phyloP scores from a whole-genome alignment of 1,140 invertebrate genomes.

The Hycleus cichorii region DNA sequence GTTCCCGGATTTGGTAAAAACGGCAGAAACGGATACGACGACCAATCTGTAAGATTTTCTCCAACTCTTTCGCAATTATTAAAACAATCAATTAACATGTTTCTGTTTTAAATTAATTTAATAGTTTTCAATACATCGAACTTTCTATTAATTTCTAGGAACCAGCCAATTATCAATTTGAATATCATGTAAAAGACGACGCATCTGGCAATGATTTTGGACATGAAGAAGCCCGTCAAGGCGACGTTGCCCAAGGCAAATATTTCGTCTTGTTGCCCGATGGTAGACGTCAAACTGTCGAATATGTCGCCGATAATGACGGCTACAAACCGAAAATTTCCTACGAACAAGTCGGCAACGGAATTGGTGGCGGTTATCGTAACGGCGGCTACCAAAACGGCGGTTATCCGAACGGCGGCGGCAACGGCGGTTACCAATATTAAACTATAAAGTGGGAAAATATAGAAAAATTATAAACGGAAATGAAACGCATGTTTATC shows the following conservation, averaged over 20 bases:
- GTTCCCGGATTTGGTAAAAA: slow-evolving; percentile 22
- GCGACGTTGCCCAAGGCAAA: slow-evolving; percentile 57
- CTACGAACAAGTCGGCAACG: slow-evolving; percentile 55
- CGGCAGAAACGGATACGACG: slow-evolving; percentile 35
- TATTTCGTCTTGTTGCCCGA: slow-evolving; percentile 70
- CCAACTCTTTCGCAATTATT: not conserved
- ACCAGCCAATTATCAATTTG: slow-evolving; percentile 66
- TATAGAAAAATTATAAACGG: too few relatives aligned
- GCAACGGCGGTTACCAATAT: slow-evolving; percentile 2
- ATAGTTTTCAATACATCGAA: slow-evolving; percentile 5
- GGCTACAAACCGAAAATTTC: slow-evolving; percentile 71
- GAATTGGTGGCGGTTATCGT: slow-evolving; percentile 37
- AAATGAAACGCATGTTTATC: too few relatives aligned
- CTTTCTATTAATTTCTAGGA: slow-evolving; percentile 37
- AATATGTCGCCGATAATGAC: slow-evolving; percentile 66
- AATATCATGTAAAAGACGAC: slow-evolving; percentile 64
- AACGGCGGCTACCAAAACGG: slow-evolving; percentile 29
- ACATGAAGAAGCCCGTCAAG: slow-evolving; percentile 61
- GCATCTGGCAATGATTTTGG: slow-evolving; percentile 62
- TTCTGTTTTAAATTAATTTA: not conserved
- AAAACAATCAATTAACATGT: not conserved
- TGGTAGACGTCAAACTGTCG: slow-evolving; percentile 67
- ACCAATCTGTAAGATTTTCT: slow-evolving; percentile 33
- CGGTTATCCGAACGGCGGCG: slow-evolving; percentile 21
- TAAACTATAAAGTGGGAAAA: too few relatives aligned